These are phyloP conservation scores for Caenorhabditis inopinata DNA, from an alignment of 1,140 invertebrate species.

Conservation along the genomic window DNA sequence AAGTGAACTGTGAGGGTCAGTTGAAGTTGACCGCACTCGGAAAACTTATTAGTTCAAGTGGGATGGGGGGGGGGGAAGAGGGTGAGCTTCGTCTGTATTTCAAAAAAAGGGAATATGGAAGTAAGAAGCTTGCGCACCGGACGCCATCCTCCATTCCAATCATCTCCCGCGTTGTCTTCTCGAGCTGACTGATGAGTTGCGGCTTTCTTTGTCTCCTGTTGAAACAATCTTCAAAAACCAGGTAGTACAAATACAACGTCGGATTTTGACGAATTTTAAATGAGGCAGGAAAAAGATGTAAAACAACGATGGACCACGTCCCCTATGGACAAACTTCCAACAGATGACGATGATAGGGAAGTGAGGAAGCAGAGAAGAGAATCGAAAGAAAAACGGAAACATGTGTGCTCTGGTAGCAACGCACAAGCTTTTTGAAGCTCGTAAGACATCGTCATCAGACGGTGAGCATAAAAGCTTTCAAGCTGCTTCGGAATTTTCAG, in stretches of 20 bases:
- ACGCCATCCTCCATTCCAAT: slow-evolving; percentile 33
- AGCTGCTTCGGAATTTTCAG: too few species aligned
- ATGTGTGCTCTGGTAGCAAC: too few species aligned
- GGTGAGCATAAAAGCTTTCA: too few species aligned
- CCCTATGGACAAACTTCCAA: background rate
- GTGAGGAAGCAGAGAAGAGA: background rate
- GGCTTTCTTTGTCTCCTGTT: background rate
- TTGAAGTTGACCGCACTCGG: background rate
- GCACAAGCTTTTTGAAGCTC: too few species aligned
- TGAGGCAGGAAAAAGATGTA: background rate
- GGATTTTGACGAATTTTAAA: too few species aligned
- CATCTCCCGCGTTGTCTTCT: background rate
- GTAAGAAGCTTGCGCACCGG: background rate
- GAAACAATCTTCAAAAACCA: background rate
- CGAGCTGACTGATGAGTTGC: background rate
- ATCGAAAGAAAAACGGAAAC: slow-evolving; percentile 10
- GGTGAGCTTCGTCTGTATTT: background rate
- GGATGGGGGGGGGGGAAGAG: too few species aligned
- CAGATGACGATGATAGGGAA: slow-evolving; percentile 21
- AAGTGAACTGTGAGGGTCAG: background rate
- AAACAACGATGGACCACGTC: background rate
- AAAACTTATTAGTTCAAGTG: slow-evolving; percentile 32
- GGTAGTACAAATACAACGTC: too few species aligned
- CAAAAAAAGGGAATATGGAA: background rate
- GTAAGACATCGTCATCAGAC: too few species aligned